A percentile compares a stretch with the other conserved stretches of the same genome.
Evolutionary conservation across 2,113 vertebrate genomes (phyloP).

Genomic region (Prionailurus viverrinus): DNA sequence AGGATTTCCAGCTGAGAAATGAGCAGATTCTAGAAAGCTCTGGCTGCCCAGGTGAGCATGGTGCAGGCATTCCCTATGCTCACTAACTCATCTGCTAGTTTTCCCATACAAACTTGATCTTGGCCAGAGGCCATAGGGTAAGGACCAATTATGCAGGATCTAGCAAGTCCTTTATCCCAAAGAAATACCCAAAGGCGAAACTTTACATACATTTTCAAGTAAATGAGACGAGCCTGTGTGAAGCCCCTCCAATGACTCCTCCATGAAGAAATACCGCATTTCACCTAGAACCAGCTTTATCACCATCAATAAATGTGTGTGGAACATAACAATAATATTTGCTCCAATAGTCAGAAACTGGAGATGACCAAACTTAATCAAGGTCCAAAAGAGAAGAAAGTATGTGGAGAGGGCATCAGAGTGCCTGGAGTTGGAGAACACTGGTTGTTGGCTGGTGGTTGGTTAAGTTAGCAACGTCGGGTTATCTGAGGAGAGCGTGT

Average conservation of each 20-base stretch:
- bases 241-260: not conserved
- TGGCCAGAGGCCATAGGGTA: not conserved
- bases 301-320: not conserved
- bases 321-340: not conserved
- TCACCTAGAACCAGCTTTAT: not conserved
- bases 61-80: not conserved
- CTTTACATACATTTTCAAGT: not conserved
- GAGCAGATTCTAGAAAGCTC: slow-evolving; percentile 14
- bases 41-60: not conserved
- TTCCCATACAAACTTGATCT: not conserved
- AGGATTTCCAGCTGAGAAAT: slow-evolving; percentile 31
- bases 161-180: not conserved
- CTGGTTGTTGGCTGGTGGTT: not conserved
- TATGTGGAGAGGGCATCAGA: not conserved
- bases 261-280: not conserved
- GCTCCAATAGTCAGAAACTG: not conserved
- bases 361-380: not conserved
- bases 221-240: not conserved
- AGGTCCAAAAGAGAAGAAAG: not conserved
- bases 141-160: not conserved
- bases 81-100: not conserved
- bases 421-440: not conserved
- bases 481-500: not conserved
- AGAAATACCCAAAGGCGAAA: not conserved
- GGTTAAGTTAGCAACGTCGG: not conserved